Conservation (phyloP, 2,888 invertebrate species). For the Pammene fasciana region DNA sequence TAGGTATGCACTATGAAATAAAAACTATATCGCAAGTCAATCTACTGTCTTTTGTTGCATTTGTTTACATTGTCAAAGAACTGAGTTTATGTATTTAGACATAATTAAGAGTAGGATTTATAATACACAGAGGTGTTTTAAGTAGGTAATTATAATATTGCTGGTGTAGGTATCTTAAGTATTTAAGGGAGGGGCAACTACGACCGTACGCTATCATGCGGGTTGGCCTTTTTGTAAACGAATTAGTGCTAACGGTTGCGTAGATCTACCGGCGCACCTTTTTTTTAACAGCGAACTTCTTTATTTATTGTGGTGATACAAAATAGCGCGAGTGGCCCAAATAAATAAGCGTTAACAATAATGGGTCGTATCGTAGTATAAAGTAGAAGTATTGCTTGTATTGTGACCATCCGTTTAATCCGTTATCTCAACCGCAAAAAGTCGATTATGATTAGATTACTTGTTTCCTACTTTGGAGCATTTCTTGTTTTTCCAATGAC, state of each 20-base stretch:
- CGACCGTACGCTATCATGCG: conserved; percentile 53
- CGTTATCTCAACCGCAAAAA: conserved; percentile 16
- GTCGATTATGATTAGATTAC: conserved; percentile 27
- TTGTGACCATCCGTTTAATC: conserved; percentile 22
- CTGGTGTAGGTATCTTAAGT: conserved; percentile 18
- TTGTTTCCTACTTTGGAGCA: conserved; percentile 30
- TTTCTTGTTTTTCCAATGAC: conserved; percentile 26
- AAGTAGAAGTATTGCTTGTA: neutral
- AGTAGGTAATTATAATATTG: conserved; percentile 9
- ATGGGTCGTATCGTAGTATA: neutral
- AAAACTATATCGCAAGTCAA: too few relatives aligned
- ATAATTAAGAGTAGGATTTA: neutral
- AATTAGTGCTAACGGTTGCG: conserved; percentile 63
- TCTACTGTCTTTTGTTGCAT: conserved; percentile 45
- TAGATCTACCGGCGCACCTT: conserved; percentile 55
- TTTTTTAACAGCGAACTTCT: conserved; percentile 52
- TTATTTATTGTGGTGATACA: conserved; percentile 40
- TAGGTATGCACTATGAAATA: too few relatives aligned
- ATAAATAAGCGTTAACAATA: conserved; percentile 9
- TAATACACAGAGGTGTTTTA: neutral
- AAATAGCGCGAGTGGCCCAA: neutral
- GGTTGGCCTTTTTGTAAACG: conserved; percentile 60
- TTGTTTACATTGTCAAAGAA: neutral
- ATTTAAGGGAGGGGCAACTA: conserved; percentile 67
- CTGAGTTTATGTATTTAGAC: neutral